These are phyloP conservation scores for Neotoma lepida DNA, from an alignment of 2,113 vertebrate genomes.

Conservation along the genomic window DNA sequence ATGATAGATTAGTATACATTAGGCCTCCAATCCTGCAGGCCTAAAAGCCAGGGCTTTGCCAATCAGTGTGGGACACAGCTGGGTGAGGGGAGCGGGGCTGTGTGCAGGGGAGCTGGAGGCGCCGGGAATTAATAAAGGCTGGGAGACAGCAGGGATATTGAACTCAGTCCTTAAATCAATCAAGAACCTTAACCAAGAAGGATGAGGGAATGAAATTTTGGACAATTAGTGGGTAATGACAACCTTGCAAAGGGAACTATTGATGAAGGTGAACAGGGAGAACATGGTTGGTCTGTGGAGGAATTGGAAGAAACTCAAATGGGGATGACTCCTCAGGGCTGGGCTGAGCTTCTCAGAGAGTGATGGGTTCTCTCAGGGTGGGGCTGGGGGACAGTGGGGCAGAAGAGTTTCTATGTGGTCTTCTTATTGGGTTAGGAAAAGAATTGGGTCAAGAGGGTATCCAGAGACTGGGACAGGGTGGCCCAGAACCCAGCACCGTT, in stretches of 20 bases:
- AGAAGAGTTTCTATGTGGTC: rapidly evolving
- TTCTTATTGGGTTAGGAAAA: neutral
- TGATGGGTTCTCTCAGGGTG: neutral
- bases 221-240: slow-evolving; percentile 77
- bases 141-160: slow-evolving; percentile 69
- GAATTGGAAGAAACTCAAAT: neutral
- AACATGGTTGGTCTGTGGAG: neutral
- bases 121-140: slow-evolving; percentile 74
- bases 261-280: neutral
- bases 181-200: slow-evolving; percentile 71
- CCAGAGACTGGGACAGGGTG: neutral
- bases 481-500: neutral
- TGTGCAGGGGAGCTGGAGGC: slow-evolving; percentile 28
- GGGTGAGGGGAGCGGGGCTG: neutral
- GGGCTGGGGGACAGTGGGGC: neutral
- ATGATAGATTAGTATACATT: slow-evolving; percentile 78
- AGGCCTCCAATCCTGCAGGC: slow-evolving; percentile 75
- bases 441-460: neutral
- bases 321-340: neutral
- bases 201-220: slow-evolving; percentile 72
- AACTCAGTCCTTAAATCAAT: slow-evolving; percentile 77
- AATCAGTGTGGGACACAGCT: slow-evolving; percentile 22
- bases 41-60: slow-evolving; percentile 70
- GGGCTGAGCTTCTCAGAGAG: neutral
- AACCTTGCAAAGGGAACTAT: slow-evolving; percentile 67